A percentile compares a stretch with the other conserved stretches of the same genome.
These are phyloP conservation scores for Leptodactylus fuscus DNA, from an alignment of 2,113 vertebrate genomes.

Conservation along the genomic window DNA sequence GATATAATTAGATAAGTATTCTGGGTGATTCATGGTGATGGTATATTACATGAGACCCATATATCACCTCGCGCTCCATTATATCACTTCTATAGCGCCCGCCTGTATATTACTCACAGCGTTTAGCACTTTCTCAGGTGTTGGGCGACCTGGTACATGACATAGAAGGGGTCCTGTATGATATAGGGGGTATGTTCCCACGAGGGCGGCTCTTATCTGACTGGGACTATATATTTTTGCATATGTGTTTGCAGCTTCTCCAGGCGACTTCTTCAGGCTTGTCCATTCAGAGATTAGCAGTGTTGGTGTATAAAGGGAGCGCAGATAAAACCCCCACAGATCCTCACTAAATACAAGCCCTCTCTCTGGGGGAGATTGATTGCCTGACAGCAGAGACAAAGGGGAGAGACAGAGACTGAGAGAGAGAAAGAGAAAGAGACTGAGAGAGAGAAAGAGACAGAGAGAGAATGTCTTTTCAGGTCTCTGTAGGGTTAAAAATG, in stretches of 20 bases:
- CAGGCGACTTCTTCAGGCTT: neutral
- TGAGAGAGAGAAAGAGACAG: too few relatives aligned
- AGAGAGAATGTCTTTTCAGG: slow-evolving; percentile 30
- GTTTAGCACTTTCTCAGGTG: neutral
- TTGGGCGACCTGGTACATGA: too few relatives aligned
- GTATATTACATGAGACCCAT: neutral
- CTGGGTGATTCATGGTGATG: neutral
- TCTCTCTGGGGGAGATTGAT: slow-evolving; percentile 31
- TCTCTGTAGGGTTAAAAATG: slow-evolving; percentile 19
- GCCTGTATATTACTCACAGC: neutral
- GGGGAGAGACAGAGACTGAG: too few relatives aligned
- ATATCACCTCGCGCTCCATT: neutral
- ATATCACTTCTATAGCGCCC: neutral
- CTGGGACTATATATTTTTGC: neutral
- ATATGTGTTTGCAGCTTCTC: neutral
- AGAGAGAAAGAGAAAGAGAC: too few relatives aligned
- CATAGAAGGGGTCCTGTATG: too few relatives aligned
- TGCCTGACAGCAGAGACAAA: slow-evolving; percentile 38
- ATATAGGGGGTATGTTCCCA: too few relatives aligned
- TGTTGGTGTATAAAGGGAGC: neutral
- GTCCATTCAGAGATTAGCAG: slow-evolving; percentile 8
- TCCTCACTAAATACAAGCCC: slow-evolving; percentile 6
- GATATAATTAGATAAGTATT: neutral
- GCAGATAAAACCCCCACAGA: neutral
- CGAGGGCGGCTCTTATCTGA: too few relatives aligned